Conservation (phyloP, 2,888 invertebrate genomes). For the Ligdia adustata region DNA sequence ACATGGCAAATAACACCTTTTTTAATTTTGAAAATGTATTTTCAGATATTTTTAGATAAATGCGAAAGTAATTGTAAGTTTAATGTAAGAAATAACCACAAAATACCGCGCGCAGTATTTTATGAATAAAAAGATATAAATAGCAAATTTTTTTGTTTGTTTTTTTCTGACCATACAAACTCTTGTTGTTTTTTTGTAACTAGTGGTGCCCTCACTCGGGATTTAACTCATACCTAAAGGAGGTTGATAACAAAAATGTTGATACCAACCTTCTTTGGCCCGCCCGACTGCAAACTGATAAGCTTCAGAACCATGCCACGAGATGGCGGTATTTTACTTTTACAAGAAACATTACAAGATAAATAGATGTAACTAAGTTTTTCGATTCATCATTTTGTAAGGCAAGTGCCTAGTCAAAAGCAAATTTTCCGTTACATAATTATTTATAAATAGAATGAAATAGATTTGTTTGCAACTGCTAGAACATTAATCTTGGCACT, state of each 20-base stretch:
- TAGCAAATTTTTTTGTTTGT: neutral
- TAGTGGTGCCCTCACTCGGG: conserved; percentile 11
- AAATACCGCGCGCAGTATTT: conserved; percentile 50
- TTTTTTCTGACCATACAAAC: neutral
- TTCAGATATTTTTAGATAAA: conserved; percentile 6
- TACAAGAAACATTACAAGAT: too few relatives aligned
- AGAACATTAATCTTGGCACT: conserved; percentile 9
- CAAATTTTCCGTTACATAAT: too few relatives aligned
- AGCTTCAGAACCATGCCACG: neutral
- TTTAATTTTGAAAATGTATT: neutral
- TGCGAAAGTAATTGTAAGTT: conserved; percentile 7
- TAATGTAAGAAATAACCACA: conserved; percentile 8
- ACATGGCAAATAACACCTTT: too few relatives aligned
- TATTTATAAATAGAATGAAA: neutral
- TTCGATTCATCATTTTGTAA: too few relatives aligned
- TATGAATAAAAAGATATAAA: conserved; percentile 26
- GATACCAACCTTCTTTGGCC: too few relatives aligned
- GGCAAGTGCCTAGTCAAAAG: too few relatives aligned
- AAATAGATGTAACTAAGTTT: too few relatives aligned
- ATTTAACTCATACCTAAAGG: too few relatives aligned
- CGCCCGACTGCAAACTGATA: too few relatives aligned
- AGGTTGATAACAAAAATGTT: too few relatives aligned
- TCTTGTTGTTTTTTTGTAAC: neutral
- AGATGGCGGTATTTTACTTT: neutral
- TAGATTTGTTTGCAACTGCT: neutral